Conservation (phyloP, 2,888 invertebrate genomes). For the Sturmia bella region DNA sequence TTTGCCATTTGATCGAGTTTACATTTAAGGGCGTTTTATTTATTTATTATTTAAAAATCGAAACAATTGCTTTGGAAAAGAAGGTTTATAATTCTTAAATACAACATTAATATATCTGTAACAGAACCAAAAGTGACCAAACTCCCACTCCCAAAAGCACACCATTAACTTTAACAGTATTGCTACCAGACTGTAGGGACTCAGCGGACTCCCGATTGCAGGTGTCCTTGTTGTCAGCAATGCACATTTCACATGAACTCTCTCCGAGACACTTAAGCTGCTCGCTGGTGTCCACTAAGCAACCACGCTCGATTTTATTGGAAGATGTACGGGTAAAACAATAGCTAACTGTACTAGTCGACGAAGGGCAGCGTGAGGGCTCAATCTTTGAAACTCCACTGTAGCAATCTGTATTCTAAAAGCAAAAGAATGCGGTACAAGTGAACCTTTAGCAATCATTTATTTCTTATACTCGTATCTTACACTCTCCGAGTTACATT, state of each 20-base stretch:
- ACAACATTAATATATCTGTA: neutral
- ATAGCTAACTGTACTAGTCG: slow-evolving; percentile 77
- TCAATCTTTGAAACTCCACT: slow-evolving; percentile 60
- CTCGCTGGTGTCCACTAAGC: slow-evolving; percentile 74
- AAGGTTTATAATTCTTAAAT: no score
- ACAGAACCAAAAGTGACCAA: neutral
- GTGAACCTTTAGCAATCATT: neutral
- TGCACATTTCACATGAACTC: slow-evolving; percentile 75
- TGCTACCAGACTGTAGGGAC: slow-evolving; percentile 42
- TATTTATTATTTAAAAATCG: no score
- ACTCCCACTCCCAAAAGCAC: neutral
- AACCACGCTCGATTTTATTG: slow-evolving; percentile 74
- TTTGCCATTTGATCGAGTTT: no score
- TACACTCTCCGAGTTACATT: slow-evolving; percentile 76
- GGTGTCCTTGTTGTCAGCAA: slow-evolving; percentile 72
- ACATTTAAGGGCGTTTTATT: no score
- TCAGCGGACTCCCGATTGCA: slow-evolving; percentile 76
- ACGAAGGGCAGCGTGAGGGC: slow-evolving; percentile 74
- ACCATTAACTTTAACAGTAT: neutral
- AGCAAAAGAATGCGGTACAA: neutral
- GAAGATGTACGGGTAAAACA: slow-evolving; percentile 74
- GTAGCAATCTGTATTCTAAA: slow-evolving; percentile 74
- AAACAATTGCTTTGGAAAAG: no score
- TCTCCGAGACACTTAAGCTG: slow-evolving; percentile 75
- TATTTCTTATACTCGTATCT: slow-evolving; percentile 57